Evolutionary conservation across 2,113 vertebrate genomes (phyloP), one percentile per base, ranked within the genome.

Genomic region (Strix aluco): DNA sequence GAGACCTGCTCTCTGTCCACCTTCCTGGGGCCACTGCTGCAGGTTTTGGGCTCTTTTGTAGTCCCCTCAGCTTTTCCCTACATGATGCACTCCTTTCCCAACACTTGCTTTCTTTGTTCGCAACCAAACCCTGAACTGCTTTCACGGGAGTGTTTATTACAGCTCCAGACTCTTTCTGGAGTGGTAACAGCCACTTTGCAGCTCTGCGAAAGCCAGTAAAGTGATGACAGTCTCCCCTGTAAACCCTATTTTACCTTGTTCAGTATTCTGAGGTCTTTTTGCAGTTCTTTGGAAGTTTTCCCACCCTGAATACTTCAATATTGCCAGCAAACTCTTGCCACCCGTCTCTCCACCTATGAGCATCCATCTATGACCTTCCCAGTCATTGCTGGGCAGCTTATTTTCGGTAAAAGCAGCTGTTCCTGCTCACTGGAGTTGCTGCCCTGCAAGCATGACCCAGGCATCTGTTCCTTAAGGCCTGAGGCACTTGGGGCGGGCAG

Each of bases 161-260:
- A 82, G 21, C 22, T 81, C 42, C 30, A 65, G 13, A 8, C 25
- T 15, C 17, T 44, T 67, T 59, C 44, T 42, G 71, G 42, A 51
- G 27, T 9, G 5, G 40, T 30, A 73, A 29, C 59, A 86, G 75
- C 12, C 22, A 14, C 42, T 70, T 80, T 42, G 22, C 36, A 70
- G 36, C 13, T 32, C 15, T 20, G 46, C 5, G 9, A 47, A 47
- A 65, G 38, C 7, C 52, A 51, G 9, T 30, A 75, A 72, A 80
- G 46, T 0, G 2, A 19, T 36, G 14, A 7, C 49, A 9, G 2
- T 8, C 46, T 65, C 16, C 7, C 6, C 18, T 27, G 0, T 40
- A 36, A 9, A 10, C 18, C 6, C 4, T 57, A 0, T 23, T 90
- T 73, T 57, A 58, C 13, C 27, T 83, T 30, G 22, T 26, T 57